Evolutionary conservation across 1,140 invertebrate genomes (phyloP).

Genomic region (Drosophila hydei): DNA sequence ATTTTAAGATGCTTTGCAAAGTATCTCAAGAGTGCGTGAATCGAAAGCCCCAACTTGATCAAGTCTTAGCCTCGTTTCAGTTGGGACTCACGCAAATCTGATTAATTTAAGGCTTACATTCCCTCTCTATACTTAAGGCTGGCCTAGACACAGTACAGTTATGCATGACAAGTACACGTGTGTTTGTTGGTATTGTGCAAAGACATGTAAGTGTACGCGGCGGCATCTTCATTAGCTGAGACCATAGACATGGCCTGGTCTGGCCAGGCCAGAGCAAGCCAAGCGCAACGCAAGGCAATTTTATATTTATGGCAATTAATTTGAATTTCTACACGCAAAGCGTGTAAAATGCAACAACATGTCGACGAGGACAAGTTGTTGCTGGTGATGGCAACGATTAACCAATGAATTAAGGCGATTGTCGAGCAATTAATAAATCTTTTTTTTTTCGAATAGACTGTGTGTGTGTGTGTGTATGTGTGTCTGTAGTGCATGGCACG

Average conservation of each 20-base stretch:
- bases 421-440: conserved; percentile 76
- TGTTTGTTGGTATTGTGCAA: conserved; percentile 18
- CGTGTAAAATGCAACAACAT: conserved; percentile 71
- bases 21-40: too few relatives aligned
- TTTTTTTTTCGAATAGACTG: conserved; percentile 21
- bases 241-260: neutral
- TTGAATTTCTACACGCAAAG: conserved; percentile 81
- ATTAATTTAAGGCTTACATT: neutral
- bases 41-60: too few relatives aligned
- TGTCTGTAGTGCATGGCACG: conserved; percentile 13
- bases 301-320: conserved; percentile 75
- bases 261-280: conserved; percentile 38
- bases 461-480: neutral
- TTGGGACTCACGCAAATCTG: neutral
- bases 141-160: conserved; percentile 43
- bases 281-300: conserved; percentile 63
- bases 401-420: conserved; percentile 52
- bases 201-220: conserved; percentile 42
- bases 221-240: conserved; percentile 70
- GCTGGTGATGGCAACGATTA: conserved; percentile 55
- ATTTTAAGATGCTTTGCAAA: too few relatives aligned
- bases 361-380: conserved; percentile 41
- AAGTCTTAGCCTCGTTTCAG: too few relatives aligned
- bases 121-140: neutral
- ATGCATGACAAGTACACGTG: conserved; percentile 45